phyloP scores from a whole-genome alignment of 2,797 vertebrate genomes.

The Eulemur albifrons region DNA sequence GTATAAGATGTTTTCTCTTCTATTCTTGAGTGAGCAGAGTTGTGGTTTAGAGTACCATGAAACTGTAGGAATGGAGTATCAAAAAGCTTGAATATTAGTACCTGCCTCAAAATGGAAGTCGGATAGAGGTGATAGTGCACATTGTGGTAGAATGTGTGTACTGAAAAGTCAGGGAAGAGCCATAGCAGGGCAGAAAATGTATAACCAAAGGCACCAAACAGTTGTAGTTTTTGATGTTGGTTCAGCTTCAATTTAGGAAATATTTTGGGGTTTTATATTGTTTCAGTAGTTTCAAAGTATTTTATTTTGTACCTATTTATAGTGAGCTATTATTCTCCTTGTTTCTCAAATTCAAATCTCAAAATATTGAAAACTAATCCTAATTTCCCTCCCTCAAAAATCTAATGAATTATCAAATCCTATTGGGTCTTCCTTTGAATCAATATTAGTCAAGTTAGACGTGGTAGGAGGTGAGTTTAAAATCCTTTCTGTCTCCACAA shows the following conservation, averaged over 20 bases:
- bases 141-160: background rate
- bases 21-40: background rate
- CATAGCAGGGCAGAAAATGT: background rate
- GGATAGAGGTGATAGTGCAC: background rate
- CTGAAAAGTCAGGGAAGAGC: background rate
- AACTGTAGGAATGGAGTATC: background rate
- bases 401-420: background rate
- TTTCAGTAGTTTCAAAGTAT: background rate
- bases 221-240: background rate
- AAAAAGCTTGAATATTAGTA: background rate
- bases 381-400: background rate
- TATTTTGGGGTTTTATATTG: background rate
- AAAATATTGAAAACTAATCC: background rate
- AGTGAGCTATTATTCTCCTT: background rate
- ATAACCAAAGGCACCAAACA: background rate
- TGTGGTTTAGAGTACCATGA: background rate
- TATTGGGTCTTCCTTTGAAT: background rate
- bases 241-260: background rate
- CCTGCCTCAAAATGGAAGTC: background rate
- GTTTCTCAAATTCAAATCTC: background rate
- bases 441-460: background rate
- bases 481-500: background rate
- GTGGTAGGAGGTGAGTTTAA: background rate
- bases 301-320: background rate
- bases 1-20: background rate